A percentile compares a stretch with the other conserved stretches of the same genome.
phyloP scores from a whole-genome alignment of 2,888 invertebrate genomes.

The Melanostoma scalare region DNA sequence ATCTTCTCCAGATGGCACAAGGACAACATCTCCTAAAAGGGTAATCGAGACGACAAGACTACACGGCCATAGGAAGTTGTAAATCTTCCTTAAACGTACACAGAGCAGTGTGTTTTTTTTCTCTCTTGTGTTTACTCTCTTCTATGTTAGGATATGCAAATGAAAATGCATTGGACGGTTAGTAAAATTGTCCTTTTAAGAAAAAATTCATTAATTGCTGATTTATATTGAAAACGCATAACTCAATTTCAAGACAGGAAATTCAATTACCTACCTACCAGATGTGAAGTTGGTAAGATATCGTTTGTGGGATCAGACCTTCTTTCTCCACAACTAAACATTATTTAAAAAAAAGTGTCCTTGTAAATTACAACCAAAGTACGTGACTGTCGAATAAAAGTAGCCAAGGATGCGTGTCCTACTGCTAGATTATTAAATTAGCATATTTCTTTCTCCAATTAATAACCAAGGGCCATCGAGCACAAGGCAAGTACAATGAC shows the following conservation, averaged over 20 bases:
- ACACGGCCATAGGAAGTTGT: constrained; percentile 55
- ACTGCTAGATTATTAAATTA: constrained; percentile 67
- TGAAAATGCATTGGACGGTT: constrained; percentile 39
- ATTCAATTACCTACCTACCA: constrained; percentile 53
- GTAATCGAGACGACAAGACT: constrained; percentile 56
- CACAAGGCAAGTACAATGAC: constrained; percentile 44
- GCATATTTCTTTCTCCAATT: constrained; percentile 63
- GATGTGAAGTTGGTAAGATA: constrained; percentile 39
- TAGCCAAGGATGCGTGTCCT: constrained; percentile 62
- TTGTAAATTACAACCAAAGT: constrained; percentile 60
- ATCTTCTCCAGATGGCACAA: constrained; percentile 66
- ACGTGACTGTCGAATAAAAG: constrained; percentile 55
- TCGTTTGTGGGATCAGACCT: constrained; percentile 17
- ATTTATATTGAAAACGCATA: constrained; percentile 66
- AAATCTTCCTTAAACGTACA: constrained; percentile 59
- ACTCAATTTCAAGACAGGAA: constrained; percentile 40
- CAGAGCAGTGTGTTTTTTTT: constrained; percentile 21
- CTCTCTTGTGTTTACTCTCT: not conserved
- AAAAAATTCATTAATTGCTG: constrained; percentile 64
- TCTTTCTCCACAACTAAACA: constrained; percentile 22
- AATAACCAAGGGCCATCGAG: constrained; percentile 48
- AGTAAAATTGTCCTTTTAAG: constrained; percentile 39
- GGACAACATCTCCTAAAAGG: constrained; percentile 60
- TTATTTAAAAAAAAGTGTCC: constrained; percentile 5
- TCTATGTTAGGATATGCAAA: constrained; percentile 45